Conservation (phyloP, 2,113 vertebrate species). For the Clupea harengus region DNA sequence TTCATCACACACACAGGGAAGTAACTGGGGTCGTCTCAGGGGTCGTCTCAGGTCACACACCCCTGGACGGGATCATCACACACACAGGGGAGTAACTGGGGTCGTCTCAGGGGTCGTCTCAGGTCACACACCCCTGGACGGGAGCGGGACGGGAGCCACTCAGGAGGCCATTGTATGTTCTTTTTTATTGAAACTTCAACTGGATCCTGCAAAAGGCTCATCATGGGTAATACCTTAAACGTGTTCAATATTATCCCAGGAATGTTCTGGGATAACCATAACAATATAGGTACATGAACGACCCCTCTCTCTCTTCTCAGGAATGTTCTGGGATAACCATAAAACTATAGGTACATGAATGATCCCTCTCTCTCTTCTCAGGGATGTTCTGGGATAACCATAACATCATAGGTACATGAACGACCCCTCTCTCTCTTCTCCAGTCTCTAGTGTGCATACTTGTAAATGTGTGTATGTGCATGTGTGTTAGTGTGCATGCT, state of each 20-base stretch:
- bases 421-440: neutral
- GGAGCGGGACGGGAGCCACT: neutral
- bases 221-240: neutral
- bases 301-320: too few relatives aligned
- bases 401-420: neutral
- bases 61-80: slow-evolving; percentile 36
- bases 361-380: neutral
- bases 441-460: neutral
- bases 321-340: neutral
- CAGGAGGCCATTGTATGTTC: neutral
- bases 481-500: neutral
- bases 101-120: slow-evolving; percentile 41
- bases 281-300: too few relatives aligned
- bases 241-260: neutral
- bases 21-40: slow-evolving; percentile 34
- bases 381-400: neutral
- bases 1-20: slow-evolving; percentile 43
- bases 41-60: too few relatives aligned
- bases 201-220: neutral
- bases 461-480: neutral
- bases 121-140: slow-evolving; percentile 31
- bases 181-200: neutral
- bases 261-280: neutral
- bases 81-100: slow-evolving; percentile 27
- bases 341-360: neutral